phyloP scores from a whole-genome alignment of 2,113 vertebrate genomes.

The Rafetus swinhoei region DNA sequence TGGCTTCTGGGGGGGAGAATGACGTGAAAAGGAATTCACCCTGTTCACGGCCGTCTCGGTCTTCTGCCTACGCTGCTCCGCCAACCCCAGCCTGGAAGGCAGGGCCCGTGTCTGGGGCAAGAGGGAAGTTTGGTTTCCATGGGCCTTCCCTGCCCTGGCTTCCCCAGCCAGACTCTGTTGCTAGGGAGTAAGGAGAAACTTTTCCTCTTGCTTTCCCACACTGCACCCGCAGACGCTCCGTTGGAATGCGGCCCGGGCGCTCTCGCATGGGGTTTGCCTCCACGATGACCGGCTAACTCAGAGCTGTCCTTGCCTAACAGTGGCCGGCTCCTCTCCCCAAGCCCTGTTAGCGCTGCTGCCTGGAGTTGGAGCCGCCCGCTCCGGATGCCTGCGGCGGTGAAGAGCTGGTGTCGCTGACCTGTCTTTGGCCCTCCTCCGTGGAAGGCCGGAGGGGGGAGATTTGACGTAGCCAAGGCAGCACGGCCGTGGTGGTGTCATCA shows the following conservation, averaged over 20 bases:
- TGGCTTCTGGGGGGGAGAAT: background rate
- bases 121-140: background rate
- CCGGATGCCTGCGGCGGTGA: background rate
- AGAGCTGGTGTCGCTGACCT: accelerated
- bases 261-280: accelerated
- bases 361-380: accelerated
- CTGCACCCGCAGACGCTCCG: background rate
- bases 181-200: background rate
- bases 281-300: accelerated
- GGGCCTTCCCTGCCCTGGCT: background rate
- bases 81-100: background rate
- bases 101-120: background rate
- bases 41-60: background rate
- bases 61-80: background rate
- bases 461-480: accelerated
- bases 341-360: background rate
- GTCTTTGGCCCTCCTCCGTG: too few species aligned
- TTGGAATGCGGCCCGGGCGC: accelerated
- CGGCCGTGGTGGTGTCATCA: background rate
- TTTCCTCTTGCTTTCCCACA: background rate
- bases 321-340: accelerated
- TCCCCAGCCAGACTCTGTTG: background rate
- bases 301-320: background rate
- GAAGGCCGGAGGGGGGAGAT: accelerated
- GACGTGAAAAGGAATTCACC: background rate